Base-by-base conservation (phyloP, 2,888 invertebrate genomes). In the Pyrrhosoma nymphula region DNA sequence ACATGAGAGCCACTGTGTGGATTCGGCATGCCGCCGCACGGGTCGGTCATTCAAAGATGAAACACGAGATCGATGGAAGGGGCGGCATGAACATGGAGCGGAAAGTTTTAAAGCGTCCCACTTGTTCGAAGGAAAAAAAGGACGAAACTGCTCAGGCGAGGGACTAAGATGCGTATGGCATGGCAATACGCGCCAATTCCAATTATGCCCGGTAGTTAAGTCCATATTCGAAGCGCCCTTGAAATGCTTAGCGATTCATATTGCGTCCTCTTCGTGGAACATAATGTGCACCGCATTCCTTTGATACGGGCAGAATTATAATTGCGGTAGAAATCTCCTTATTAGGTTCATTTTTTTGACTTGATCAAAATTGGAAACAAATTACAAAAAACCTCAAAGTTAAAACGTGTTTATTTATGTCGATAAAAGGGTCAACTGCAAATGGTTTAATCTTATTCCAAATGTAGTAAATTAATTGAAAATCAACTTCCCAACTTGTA, bases 181-280 rank as follows among this genome's bases (percentile, higher is more conserved):
- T 91, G 39, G 39, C 63, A 91, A 63, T 91, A 91, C 10, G 91
- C 56, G 91, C 35, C 60, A 60, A 91, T 91, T 60, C 91, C 91
- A 91, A 91, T 91, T 91, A 91, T 91, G 39, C 56, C 91, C 39
- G 60, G 91, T 69, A 39, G 91, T 91, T 91, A 60, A 91, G 91
- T 69, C 91, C 91, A 91, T 91, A 63, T 91, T 91, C 63, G 91
- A 91, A 69, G 63, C 56, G 63, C 35, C 91, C 91, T 91, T 91
- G 63, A 91, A 63, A 69, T 63, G 63, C 35, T 60, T 39, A 63
- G 91, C 63, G 23, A 35, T 91, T 91, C 91, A 39, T 39, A 39
- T 39, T 39, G 8, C 30, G 18, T 56, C 35, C 26, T 30, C 35
- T 35, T 35, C 56, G 12, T 6, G 12, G 69, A 69, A n/a, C 60